Conservation (phyloP, 2,797 vertebrate genomes). For the Myotis myotis region DNA sequence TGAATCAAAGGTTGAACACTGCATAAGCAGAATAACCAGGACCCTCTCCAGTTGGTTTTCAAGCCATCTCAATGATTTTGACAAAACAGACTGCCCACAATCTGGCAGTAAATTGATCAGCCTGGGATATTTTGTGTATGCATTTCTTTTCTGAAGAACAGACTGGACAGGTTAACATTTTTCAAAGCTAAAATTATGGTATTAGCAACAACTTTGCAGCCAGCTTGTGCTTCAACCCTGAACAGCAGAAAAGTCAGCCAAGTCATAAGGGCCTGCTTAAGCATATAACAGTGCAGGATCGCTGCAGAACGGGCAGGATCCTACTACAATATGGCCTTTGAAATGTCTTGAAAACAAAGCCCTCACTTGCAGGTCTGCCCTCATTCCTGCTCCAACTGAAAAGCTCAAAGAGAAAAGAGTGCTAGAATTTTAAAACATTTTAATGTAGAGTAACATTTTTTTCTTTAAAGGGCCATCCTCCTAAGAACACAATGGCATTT, state of each 20-base stretch:
- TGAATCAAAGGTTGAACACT: not conserved
- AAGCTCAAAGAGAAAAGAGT: not conserved
- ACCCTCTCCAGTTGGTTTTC: not conserved
- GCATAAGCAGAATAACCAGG: not conserved
- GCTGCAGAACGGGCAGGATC: not conserved
- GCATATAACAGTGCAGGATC: not conserved
- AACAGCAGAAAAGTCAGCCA: constrained; percentile 19
- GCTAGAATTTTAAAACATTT: constrained; percentile 3
- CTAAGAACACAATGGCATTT: not conserved
- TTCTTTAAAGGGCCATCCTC: constrained; percentile 9
- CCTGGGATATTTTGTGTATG: not conserved
- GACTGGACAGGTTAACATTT: not conserved
- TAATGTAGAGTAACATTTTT: not conserved
- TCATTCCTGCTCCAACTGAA: not conserved
- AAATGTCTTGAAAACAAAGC: constrained; percentile 58
- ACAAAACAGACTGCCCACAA: not conserved
- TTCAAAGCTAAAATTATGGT: not conserved
- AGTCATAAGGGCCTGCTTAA: not conserved
- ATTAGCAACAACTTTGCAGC: not conserved
- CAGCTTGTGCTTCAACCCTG: not conserved
- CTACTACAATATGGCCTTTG: constrained; percentile 38
- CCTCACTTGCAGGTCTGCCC: not conserved
- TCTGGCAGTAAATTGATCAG: not conserved
- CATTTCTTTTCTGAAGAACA: constrained; percentile 30
- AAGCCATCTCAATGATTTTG: not conserved